Conservation (phyloP, 1,140 invertebrate species). For the Adoxophyes honmai region DNA sequence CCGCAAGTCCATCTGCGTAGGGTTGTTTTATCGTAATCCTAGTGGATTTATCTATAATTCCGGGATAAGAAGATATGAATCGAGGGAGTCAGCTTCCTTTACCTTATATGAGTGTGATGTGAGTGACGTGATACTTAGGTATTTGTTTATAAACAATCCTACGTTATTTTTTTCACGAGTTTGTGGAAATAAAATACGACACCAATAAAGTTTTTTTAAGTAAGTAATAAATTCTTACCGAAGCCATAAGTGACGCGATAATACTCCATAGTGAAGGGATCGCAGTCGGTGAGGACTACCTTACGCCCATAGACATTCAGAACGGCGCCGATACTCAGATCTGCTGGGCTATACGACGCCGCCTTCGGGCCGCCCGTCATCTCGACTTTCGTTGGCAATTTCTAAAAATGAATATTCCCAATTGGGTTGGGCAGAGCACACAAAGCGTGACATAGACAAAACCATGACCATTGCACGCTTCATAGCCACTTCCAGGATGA, state of each 20-base stretch:
- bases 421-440: no score
- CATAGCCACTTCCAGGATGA: no score
- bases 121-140: no score
- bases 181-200: not conserved
- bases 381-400: constrained; percentile 58
- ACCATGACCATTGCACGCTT: no score
- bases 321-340: constrained; percentile 88
- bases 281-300: constrained; percentile 90
- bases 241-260: constrained; percentile 82
- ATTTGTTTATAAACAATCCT: no score
- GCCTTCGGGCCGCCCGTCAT: constrained; percentile 55
- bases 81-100: no score
- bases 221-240: constrained; percentile 38
- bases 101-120: no score
- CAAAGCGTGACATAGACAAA: no score
- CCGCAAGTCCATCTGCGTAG: no score
- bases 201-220: not conserved
- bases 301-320: constrained; percentile 89
- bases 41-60: no score
- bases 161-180: not conserved
- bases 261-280: constrained; percentile 92
- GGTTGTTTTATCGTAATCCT: not conserved
- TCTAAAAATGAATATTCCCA: constrained; percentile 37
- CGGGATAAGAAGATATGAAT: no score
- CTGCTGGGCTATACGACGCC: constrained; percentile 63